Conservation (phyloP, 2,113 vertebrate genomes). For the Rallus limicola region DNA sequence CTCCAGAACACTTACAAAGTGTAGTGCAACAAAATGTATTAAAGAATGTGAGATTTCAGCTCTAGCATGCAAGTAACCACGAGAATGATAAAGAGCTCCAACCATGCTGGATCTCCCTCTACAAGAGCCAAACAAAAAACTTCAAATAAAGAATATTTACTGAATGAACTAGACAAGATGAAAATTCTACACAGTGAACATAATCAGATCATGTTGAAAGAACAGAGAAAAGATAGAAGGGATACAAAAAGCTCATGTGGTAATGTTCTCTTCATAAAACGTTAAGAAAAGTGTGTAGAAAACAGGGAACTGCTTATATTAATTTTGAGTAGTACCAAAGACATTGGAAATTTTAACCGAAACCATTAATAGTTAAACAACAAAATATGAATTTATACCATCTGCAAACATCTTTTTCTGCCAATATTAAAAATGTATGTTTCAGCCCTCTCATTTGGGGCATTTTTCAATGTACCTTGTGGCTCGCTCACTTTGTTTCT, state of each 20-base stretch:
- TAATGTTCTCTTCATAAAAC: neutral
- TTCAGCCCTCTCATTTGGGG: neutral
- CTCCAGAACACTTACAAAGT: neutral
- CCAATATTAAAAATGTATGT: neutral
- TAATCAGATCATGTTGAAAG: neutral
- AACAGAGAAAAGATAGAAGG: neutral
- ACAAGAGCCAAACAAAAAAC: neutral
- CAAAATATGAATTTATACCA: neutral
- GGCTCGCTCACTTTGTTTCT: neutral
- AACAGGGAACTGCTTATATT: neutral
- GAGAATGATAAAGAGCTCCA: neutral
- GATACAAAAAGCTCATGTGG: neutral
- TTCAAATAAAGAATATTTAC: neutral
- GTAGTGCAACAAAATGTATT: neutral
- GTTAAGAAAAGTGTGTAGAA: neutral
- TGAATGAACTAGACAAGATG: neutral
- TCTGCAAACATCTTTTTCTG: neutral
- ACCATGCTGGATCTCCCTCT: too few species aligned
- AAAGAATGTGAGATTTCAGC: accelerated
- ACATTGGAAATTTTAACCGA: neutral
- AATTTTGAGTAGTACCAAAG: neutral
- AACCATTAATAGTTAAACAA: neutral
- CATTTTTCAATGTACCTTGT: neutral
- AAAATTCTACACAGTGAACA: neutral
- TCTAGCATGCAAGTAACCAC: neutral